Evolutionary conservation across 2,888 invertebrate species (phyloP).

Genomic region (Aspidiotus rigidus): DNA sequence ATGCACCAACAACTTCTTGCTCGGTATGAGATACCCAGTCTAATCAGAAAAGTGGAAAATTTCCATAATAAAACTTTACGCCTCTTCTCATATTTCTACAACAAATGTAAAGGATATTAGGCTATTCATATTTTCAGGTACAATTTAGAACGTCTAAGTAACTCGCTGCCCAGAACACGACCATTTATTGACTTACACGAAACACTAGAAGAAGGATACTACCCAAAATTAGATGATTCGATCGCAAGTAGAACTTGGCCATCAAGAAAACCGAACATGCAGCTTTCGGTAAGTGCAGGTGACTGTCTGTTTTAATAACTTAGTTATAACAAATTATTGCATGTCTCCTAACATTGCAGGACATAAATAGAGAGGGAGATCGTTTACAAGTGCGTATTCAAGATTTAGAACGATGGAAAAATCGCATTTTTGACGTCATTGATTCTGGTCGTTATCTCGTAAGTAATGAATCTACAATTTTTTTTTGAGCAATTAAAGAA

Average conservation of each 20-base stretch:
- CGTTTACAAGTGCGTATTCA: conserved; percentile 57
- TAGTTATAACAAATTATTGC: not conserved
- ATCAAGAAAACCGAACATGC: conserved; percentile 46
- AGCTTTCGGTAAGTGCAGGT: conserved; percentile 37
- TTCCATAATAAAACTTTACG: not conserved
- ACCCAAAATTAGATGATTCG: conserved; percentile 71
- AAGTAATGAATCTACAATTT: not conserved
- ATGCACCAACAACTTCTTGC: conserved; percentile 66
- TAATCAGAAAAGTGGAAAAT: not conserved
- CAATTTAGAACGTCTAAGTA: conserved; percentile 66
- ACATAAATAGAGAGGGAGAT: conserved; percentile 60
- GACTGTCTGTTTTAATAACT: not conserved
- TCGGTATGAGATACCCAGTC: conserved; percentile 49
- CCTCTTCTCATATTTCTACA: not conserved
- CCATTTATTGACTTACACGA: conserved; percentile 57
- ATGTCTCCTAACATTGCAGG: conserved; percentile 43
- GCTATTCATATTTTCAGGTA: conserved; percentile 49
- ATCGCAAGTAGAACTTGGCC: conserved; percentile 69
- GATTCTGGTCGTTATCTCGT: conserved; percentile 47
- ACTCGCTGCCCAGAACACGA: conserved; percentile 54
- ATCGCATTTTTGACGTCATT: conserved; percentile 61
- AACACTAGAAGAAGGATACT: conserved; percentile 68
- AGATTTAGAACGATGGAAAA: conserved; percentile 64
- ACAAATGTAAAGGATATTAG: not conserved
- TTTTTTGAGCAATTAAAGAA: too few relatives aligned